A percentile compares a stretch with the other conserved stretches of the same genome.
phyloP scores from a whole-genome alignment of 2,888 invertebrate genomes.

The Deilephila porcellus region DNA sequence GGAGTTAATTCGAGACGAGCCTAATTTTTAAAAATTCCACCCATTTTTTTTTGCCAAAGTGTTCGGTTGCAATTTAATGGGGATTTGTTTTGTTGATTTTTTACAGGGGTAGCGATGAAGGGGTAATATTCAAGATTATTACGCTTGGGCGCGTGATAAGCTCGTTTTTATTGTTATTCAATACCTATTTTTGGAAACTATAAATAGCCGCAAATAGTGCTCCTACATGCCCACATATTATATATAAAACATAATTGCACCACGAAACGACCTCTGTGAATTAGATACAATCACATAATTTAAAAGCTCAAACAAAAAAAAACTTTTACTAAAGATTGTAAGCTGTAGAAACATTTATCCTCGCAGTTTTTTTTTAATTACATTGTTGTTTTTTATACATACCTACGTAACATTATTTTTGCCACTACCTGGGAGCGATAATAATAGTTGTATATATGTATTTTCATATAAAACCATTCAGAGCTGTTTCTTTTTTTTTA shows the following conservation, averaged over 20 bases:
- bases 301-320: too few relatives aligned
- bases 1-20: slow-evolving; percentile 64
- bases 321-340: too few relatives aligned
- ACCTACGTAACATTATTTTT: too few relatives aligned
- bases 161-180: neutral
- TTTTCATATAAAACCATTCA: too few relatives aligned
- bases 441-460: too few relatives aligned
- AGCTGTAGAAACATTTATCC: too few relatives aligned
- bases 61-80: slow-evolving; percentile 77
- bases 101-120: slow-evolving; percentile 49
- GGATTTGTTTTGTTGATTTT: slow-evolving; percentile 61
- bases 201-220: neutral
- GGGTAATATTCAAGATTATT: slow-evolving; percentile 53
- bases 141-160: slow-evolving; percentile 1
- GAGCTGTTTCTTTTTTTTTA: too few relatives aligned
- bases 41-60: slow-evolving; percentile 55
- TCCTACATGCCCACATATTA: neutral
- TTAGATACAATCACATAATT: too few relatives aligned
- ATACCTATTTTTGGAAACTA: neutral
- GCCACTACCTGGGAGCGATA: too few relatives aligned
- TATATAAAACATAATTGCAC: neutral
- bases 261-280: too few relatives aligned
- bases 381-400: too few relatives aligned
- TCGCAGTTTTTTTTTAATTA: too few relatives aligned
- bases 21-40: slow-evolving; percentile 48